phyloP scores from a whole-genome alignment of 37 sponge, comb jelly and placozoan genomes.

The Geodia barretti region DNA sequence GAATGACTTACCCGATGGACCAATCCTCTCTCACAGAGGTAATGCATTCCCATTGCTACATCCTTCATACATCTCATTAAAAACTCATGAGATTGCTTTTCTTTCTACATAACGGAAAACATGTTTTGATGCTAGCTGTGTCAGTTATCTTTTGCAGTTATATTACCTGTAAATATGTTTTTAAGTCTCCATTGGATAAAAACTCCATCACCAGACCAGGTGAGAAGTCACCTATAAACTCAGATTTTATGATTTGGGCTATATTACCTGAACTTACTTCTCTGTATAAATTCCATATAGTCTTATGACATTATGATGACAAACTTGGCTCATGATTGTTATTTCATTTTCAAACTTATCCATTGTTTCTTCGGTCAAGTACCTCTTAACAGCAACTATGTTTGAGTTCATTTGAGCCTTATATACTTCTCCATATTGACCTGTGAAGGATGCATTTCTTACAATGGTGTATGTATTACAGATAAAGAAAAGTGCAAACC shows the following conservation, averaged over 20 bases:
- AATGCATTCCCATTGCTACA: constrained; percentile 75
- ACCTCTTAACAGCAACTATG: constrained; percentile 20
- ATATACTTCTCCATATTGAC: constrained; percentile 53
- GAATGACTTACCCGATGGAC: constrained; percentile 61
- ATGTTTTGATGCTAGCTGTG: too few relatives aligned
- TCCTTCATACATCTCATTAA: constrained; percentile 74
- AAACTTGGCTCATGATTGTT: constrained; percentile 13
- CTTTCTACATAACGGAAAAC: too few relatives aligned
- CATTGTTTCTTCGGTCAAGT: neutral
- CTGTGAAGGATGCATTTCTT: too few relatives aligned
- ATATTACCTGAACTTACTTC: neutral
- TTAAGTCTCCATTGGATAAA: constrained; percentile 59
- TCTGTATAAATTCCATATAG: constrained; percentile 32
- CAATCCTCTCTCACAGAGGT: constrained; percentile 59
- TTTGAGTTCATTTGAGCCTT: constrained; percentile 4
- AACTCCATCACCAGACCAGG: constrained; percentile 62
- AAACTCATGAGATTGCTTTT: constrained; percentile 9
- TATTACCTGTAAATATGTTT: constrained; percentile 26
- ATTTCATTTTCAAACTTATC: constrained; percentile 7
- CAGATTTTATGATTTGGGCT: neutral
- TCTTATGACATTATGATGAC: constrained; percentile 36
- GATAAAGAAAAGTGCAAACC: too few relatives aligned
- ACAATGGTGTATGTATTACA: too few relatives aligned
- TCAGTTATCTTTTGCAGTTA: too few relatives aligned
- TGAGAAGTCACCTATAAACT: neutral